Evolutionary conservation across 2,113 vertebrate genomes (phyloP).

Genomic region (Lepus americanus): DNA sequence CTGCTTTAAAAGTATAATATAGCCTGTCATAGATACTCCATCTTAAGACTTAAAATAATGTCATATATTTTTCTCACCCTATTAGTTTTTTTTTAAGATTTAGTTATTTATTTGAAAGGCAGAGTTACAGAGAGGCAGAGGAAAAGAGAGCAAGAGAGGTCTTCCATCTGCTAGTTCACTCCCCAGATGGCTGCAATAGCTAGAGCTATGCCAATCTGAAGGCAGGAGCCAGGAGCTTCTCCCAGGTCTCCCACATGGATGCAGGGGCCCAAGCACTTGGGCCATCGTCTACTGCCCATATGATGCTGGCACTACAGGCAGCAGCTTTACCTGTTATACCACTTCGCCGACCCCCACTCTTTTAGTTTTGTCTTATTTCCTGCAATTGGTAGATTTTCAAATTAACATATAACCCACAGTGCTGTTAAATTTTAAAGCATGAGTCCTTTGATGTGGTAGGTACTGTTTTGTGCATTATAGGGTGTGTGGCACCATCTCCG

Average conservation of each 20-base stretch:
- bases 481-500: not conserved
- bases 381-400: not conserved
- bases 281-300: no score
- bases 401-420: not conserved
- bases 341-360: not conserved
- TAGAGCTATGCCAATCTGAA: no score
- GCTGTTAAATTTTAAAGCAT: not conserved
- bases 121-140: no score
- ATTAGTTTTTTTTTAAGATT: not conserved
- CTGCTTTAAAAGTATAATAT: constrained; percentile 21
- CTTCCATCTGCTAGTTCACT: no score
- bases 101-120: no score
- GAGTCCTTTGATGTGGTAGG: not conserved
- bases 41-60: constrained; percentile 4
- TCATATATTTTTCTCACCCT: not conserved
- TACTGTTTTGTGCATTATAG: not conserved
- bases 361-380: not conserved
- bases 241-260: no score
- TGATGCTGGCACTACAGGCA: no score
- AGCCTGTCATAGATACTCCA: not conserved
- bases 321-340: no score
- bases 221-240: no score
- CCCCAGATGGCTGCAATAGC: no score
- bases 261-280: no score
- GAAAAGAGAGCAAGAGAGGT: no score